Conservation (phyloP, 2,113 vertebrate species). For the Castor canadensis region DNA sequence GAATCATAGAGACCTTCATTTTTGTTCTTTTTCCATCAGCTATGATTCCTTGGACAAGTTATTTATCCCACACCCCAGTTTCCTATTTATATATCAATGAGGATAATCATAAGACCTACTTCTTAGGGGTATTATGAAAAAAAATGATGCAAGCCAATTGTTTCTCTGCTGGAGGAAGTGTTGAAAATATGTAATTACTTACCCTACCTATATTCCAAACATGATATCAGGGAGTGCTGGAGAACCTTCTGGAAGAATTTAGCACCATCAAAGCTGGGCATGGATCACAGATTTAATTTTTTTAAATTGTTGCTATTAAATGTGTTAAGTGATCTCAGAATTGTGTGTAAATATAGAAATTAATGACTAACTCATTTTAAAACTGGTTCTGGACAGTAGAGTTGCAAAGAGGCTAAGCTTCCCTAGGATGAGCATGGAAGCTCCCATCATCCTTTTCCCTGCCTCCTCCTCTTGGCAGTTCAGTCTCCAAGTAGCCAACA, state of each 20-base stretch:
- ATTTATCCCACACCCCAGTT: neutral
- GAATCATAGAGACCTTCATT: neutral
- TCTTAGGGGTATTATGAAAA: neutral
- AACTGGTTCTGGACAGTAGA: neutral
- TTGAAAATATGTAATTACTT: neutral
- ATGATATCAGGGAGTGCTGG: neutral
- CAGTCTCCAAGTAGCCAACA: neutral
- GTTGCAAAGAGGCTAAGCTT: neutral
- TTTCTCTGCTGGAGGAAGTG: neutral
- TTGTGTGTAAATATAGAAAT: neutral
- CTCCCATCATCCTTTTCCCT: neutral
- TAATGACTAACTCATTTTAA: neutral
- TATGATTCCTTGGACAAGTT: neutral
- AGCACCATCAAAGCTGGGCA: neutral
- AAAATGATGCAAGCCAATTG: neutral
- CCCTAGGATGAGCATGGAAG: neutral
- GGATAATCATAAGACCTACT: neutral
- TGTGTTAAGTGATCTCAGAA: neutral
- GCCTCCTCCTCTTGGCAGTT: neutral
- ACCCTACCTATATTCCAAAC: neutral
- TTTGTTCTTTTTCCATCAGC: neutral
- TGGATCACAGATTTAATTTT: neutral
- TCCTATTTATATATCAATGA: neutral
- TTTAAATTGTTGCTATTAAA: neutral
- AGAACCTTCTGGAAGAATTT: conserved; percentile 2